Evolutionary conservation across 2,888 invertebrate genomes (phyloP).

Genomic region (Pterostichus madidus): DNA sequence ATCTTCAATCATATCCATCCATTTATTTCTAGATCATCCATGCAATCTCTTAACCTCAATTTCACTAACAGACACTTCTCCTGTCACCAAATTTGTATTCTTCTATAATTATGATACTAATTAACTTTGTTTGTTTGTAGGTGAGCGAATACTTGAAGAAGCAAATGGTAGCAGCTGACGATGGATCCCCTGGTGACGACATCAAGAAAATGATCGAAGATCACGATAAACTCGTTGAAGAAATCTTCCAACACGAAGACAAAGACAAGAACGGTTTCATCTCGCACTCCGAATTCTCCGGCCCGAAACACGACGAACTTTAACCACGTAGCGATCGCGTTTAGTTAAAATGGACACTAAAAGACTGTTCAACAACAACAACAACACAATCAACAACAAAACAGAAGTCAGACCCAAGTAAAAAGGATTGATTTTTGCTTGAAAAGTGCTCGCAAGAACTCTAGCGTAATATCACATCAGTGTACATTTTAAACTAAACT

Average conservation of each 20-base stretch:
- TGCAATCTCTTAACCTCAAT: too few relatives aligned
- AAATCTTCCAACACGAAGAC: slow-evolving; percentile 98
- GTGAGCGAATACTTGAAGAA: slow-evolving; percentile 95
- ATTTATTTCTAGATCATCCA: too few relatives aligned
- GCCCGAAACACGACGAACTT: slow-evolving; percentile 98
- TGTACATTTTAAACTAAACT: slow-evolving; percentile 60
- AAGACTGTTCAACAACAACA: slow-evolving; percentile 19
- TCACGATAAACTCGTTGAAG: slow-evolving; percentile 95
- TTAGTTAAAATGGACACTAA: slow-evolving; percentile 64
- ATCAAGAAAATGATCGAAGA: slow-evolving; percentile 91
- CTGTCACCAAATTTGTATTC: too few relatives aligned
- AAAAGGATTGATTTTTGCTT: too few relatives aligned
- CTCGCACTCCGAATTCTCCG: slow-evolving; percentile 97
- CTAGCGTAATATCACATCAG: neutral
- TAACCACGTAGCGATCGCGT: slow-evolving; percentile 76
- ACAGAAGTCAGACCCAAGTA: neutral
- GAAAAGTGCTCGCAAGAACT: neutral
- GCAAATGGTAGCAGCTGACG: slow-evolving; percentile 92
- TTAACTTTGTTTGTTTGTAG: slow-evolving; percentile 77
- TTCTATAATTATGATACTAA: too few relatives aligned
- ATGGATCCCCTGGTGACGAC: slow-evolving; percentile 86
- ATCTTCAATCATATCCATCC: too few relatives aligned
- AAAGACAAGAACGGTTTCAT: slow-evolving; percentile 98
- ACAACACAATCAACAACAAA: slow-evolving; percentile 30
- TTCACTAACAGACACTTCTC: too few relatives aligned